Evolutionary conservation across 2,888 invertebrate species (phyloP), one percentile per base, ranked within the genome.

Genomic region (Creontiades dilutus): DNA sequence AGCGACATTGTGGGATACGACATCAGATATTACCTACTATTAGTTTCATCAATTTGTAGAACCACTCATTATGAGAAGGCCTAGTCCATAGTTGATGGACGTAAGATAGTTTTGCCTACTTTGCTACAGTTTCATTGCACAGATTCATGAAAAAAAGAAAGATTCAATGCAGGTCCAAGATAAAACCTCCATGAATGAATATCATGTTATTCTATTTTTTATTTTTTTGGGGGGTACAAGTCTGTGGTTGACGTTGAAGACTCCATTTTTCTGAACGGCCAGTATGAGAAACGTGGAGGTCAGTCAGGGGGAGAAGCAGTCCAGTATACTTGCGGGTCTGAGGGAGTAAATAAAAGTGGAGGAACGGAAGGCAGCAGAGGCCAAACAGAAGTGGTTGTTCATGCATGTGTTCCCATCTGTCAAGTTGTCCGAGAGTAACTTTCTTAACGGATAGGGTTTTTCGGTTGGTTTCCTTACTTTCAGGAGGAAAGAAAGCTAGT

Each of bases 341-440:
- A 28, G 37, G 37, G 80, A 12, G 16, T 16, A 80, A 28, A 46
- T 11, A n/a, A 37, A 80, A 27, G 19, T 19, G 19, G 23, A 0
- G 82, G 27, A 19, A 52, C 27, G 52, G 82, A 7, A n/a, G 47
- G 46, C 13, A 75, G 28, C 27, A 1, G 76, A 48, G 47, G 37
- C 28, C 47, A 19, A 81, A 47, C 47, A 81, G 19, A 47, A 81
- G 47, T 46, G 81, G 81, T 47, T 81, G 19, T 12, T 81, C 37
- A 14, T 46, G 81, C 82, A 82, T 81, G 81, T 82, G 82, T 82
- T 82, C 52, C 52, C 82, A 82, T 82, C 82, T 82, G 82, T 82
- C 82, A 82, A 52, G 52, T 82, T 82, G 82, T 82, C 82, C 82
- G 19, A 19, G n/a, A 52, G 82, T 48, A 82, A 82, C 48, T 82